Percentiles rank a stretch among this genome's conserved stretches.
phyloP scores from a whole-genome alignment of 35 echinoderm and acorn worm genomes.

The Nesometra sesokonis region DNA sequence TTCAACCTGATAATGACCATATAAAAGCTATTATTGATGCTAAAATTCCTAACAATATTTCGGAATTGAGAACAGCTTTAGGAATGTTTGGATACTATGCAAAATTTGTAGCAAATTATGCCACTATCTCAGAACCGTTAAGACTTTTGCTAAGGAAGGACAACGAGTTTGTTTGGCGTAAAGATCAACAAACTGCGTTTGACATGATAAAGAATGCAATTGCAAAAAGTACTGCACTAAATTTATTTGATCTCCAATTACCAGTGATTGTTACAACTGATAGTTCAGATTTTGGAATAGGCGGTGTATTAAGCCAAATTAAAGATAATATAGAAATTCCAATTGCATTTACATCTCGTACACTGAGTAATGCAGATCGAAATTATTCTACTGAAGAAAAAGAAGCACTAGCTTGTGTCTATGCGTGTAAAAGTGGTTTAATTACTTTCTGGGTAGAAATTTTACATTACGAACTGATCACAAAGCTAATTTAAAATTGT shows the following conservation, averaged over 20 bases:
- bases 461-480: slow-evolving; percentile 36
- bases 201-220: slow-evolving; percentile 10
- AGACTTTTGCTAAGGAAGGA: slow-evolving; percentile 23
- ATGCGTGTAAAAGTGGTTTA: slow-evolving; percentile 59
- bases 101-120: slow-evolving; percentile 41
- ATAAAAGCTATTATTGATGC: slow-evolving; percentile 23
- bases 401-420: slow-evolving; percentile 45
- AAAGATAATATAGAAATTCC: slow-evolving; percentile 32
- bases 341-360: slow-evolving; percentile 48
- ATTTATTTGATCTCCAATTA: slow-evolving; percentile 21
- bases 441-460: slow-evolving; percentile 43
- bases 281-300: slow-evolving; percentile 22
- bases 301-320: slow-evolving; percentile 46
- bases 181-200: slow-evolving; percentile 5
- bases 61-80: slow-evolving; percentile 22
- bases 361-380: slow-evolving; percentile 21
- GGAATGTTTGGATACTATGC: slow-evolving; percentile 37
- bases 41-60: slow-evolving; percentile 8
- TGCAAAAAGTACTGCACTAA: slow-evolving; percentile 12
- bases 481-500: background rate
- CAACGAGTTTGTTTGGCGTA: background rate
- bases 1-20: slow-evolving; percentile 16
- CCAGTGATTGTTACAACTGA: slow-evolving; percentile 29
- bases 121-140: slow-evolving; percentile 38
- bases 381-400: slow-evolving; percentile 37